Base-by-base conservation (phyloP, 1,140 invertebrate species). In the Leptinotarsa lineolata region DNA sequence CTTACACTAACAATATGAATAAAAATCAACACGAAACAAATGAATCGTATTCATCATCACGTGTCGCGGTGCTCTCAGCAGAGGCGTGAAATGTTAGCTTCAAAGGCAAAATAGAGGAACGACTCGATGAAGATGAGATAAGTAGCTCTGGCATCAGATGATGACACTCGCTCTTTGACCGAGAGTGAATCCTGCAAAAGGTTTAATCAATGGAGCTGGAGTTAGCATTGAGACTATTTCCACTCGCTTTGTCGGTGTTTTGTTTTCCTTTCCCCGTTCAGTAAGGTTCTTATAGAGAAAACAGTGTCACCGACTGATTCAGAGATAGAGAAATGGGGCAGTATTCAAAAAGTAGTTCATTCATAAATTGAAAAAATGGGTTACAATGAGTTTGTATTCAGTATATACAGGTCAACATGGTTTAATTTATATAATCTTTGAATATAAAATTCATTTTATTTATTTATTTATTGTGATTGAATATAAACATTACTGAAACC, bases 241-340 rank as follows among this genome's bases (percentile, higher is more conserved):
- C 60, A 74, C 70, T 72, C 54, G 72, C 76, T 77, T 77, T 77
- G 76, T 77, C 76, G 76, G 76, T 71, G 54, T 73, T 54, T 48
- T 24, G 44, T 60, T 70, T 70, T 30, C 12, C 11, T 13, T 61
- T 6, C 22, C 24, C 15, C 22, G 4, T 21, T 15, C 67, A 68
- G 67, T 68, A 8, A 45, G 16, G 67, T 24, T n/a, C 65, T 16
- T 15, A 18, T 54, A 5, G 48, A 54, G 48, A 4, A 54, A 54
- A 54, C 30, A 39, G 30, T 39, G 30, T 11, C 30, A 39, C 8
- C 30, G 30, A 39, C 2, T 39, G 30, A 39, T 39, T 39, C 30
- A 39, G 30, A 39, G 8, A 11, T 11, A 39, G 30, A 39, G 8
- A 39, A 39, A 11, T 11, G 30, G 8, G 30, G 30, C 8, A 39